A percentile compares a stretch with the other conserved stretches of the same genome.
These are phyloP conservation scores for Sarcophaga carnaria DNA, from an alignment of 2,888 invertebrate species.

Conservation along the genomic window DNA sequence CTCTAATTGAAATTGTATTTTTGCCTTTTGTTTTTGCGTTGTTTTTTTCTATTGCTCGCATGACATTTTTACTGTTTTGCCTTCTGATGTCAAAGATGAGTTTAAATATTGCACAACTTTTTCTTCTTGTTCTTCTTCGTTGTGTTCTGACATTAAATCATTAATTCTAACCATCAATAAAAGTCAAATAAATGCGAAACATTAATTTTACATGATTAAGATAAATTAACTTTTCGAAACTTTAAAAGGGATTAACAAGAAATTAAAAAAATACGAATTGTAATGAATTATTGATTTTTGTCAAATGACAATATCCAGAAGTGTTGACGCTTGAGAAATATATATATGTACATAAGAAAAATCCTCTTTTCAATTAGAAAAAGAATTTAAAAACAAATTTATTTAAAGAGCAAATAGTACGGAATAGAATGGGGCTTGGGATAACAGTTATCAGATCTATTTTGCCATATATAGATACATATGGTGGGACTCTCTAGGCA, in stretches of 20 bases:
- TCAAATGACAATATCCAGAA: too few relatives aligned
- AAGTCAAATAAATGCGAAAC: conserved; percentile 50
- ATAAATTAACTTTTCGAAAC: conserved; percentile 55
- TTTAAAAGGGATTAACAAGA: conserved; percentile 39
- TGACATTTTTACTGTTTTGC: background rate
- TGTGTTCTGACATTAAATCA: conserved; percentile 21
- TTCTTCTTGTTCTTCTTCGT: too few relatives aligned
- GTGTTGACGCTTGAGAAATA: too few relatives aligned
- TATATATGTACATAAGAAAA: too few relatives aligned
- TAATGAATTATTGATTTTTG: too few relatives aligned
- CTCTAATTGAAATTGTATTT: conserved; percentile 1
- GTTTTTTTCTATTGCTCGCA: background rate
- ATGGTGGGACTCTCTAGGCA: too few relatives aligned
- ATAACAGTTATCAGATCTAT: too few relatives aligned
- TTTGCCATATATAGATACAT: too few relatives aligned
- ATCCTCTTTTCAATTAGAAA: too few relatives aligned
- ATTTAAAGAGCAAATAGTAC: too few relatives aligned
- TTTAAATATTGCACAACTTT: background rate
- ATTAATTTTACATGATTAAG: conserved; percentile 42
- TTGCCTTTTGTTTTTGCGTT: background rate
- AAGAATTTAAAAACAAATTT: too few relatives aligned
- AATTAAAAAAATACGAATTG: background rate
- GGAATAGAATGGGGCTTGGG: too few relatives aligned
- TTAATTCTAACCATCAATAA: conserved; percentile 54
- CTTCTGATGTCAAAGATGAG: conserved; percentile 29